Evolutionary conservation across 2,888 invertebrate species (phyloP).

Genomic region (Drosophila glabriapex): DNA sequence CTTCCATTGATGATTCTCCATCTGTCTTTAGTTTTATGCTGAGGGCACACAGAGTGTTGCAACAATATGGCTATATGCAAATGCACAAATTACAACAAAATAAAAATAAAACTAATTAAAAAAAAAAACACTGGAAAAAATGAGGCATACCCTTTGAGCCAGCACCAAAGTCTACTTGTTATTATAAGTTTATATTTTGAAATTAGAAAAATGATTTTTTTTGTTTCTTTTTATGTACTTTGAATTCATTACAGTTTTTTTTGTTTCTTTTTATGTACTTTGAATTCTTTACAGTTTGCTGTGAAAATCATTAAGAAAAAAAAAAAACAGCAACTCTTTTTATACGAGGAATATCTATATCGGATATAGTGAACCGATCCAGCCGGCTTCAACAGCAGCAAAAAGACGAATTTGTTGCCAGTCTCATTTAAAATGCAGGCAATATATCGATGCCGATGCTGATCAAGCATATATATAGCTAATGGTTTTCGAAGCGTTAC

Average conservation of each 20-base stretch:
- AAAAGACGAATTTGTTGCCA: not conserved
- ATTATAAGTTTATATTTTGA: not conserved
- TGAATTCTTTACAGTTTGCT: not conserved
- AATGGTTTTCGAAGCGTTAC: not conserved
- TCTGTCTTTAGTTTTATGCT: not conserved
- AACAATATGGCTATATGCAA: not conserved
- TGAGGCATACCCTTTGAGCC: too few relatives aligned
- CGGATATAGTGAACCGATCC: not conserved
- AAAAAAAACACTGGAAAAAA: not conserved
- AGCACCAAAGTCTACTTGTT: not conserved
- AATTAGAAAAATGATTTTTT: not conserved
- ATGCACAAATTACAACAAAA: not conserved
- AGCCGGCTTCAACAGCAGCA: not conserved
- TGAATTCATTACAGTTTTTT: not conserved
- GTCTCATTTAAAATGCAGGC: not conserved
- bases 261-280: not conserved
- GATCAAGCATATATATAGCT: not conserved
- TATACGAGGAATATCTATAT: not conserved
- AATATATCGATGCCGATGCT: not conserved
- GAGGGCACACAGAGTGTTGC: not conserved
- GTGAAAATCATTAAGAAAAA: not conserved
- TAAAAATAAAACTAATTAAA: not conserved
- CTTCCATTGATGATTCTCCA: not conserved
- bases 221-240: not conserved
- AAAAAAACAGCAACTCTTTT: not conserved